These are phyloP conservation scores for Leptopterna dolabrata DNA, from an alignment of 2,888 invertebrate genomes.

Conservation along the genomic window DNA sequence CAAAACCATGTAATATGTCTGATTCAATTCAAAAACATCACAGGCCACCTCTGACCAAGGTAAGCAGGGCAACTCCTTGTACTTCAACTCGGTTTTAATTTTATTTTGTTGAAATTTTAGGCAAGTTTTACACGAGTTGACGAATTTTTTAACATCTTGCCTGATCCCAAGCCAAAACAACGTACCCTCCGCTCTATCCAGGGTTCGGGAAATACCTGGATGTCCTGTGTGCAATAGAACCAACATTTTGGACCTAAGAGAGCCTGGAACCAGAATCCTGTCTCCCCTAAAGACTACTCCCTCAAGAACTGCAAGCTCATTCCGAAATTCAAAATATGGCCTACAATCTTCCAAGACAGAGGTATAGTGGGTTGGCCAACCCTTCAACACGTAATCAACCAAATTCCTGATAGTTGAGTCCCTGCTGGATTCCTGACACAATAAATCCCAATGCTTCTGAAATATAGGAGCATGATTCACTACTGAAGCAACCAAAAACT, in stretches of 20 bases:
- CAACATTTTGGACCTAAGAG: slow-evolving; percentile 23
- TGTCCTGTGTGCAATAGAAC: slow-evolving; percentile 59
- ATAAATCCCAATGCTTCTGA: slow-evolving; percentile 53
- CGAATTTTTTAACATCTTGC: slow-evolving; percentile 58
- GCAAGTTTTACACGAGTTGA: slow-evolving; percentile 60
- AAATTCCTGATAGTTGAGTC: neutral
- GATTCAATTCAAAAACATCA: slow-evolving; percentile 64
- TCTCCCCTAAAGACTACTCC: neutral
- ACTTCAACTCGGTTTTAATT: slow-evolving; percentile 3
- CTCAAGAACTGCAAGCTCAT: slow-evolving; percentile 46
- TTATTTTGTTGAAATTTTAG: slow-evolving; percentile 55
- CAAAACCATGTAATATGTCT: slow-evolving; percentile 61
- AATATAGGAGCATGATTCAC: slow-evolving; percentile 60
- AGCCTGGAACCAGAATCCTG: slow-evolving; percentile 40
- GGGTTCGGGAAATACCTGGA: slow-evolving; percentile 55
- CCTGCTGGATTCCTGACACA: slow-evolving; percentile 57
- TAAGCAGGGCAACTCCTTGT: neutral
- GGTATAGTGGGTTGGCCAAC: neutral
- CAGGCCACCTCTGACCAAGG: slow-evolving; percentile 46
- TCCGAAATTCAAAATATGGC: slow-evolving; percentile 48
- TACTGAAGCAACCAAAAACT: slow-evolving; percentile 58
- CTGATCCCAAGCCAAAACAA: slow-evolving; percentile 62
- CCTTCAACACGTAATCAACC: neutral
- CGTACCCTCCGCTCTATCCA: slow-evolving; percentile 60
- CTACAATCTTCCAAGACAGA: neutral